A percentile compares a stretch with the other conserved stretches of the same genome.
Evolutionary conservation across 2,113 vertebrate genomes (phyloP).

Genomic region (Falco punctatus): DNA sequence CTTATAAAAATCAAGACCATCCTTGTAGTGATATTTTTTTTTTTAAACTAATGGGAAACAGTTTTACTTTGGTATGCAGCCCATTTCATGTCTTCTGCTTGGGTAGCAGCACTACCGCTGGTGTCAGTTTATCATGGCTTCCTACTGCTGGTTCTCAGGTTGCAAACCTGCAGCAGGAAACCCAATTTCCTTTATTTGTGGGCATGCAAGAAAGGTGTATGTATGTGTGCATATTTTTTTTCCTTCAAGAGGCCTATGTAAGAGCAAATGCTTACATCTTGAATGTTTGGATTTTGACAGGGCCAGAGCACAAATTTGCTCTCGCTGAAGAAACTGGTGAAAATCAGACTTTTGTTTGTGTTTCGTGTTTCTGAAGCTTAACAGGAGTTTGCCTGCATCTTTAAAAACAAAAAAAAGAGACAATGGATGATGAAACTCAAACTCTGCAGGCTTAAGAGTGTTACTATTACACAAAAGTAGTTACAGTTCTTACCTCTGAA

Average conservation of each 20-base stretch:
- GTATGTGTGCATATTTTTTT: neutral
- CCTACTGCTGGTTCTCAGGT: neutral
- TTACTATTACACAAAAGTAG: neutral
- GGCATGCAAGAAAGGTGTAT: rapidly evolving
- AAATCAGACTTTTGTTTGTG: neutral
- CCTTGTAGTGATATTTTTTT: neutral
- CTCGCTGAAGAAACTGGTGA: neutral
- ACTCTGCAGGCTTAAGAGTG: neutral
- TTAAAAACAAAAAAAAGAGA: neutral
- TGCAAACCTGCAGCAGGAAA: constrained; percentile 16
- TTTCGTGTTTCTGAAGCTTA: neutral
- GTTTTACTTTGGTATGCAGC: neutral
- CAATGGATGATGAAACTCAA: neutral
- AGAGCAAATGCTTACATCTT: neutral
- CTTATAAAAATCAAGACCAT: neutral
- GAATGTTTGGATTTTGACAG: neutral
- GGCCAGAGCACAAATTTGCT: neutral
- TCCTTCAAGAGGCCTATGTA: neutral
- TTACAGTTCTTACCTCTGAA: neutral
- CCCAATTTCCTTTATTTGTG: neutral
- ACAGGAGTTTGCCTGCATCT: neutral
- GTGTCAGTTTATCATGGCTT: neutral
- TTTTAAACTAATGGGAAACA: neutral
- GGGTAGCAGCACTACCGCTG: rapidly evolving
- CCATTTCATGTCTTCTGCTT: neutral